Base-by-base conservation (phyloP, 35 echinoderm and acorn worm species). In the Apostichopus parvimensis region DNA sequence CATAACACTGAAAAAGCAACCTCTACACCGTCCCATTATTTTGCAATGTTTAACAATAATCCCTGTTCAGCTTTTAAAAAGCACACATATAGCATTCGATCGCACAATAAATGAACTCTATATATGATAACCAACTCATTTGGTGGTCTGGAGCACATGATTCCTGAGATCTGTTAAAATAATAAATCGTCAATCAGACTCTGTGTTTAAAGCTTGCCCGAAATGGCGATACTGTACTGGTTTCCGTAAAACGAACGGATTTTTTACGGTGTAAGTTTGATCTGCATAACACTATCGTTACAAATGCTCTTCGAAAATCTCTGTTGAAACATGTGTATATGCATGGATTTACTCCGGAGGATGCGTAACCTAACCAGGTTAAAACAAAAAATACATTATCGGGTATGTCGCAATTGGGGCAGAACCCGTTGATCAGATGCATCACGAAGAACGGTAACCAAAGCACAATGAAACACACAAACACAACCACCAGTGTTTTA, bases 371-470 rank as follows among this genome's bases (percentile, higher is more conserved):
- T 61, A 99, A 87, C 97, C 97, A 99, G 15, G 97, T 99, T 88
- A 99, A 93, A 3, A 94, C 90, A 53, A 99, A 86, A 56, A 96
- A 99, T 14, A 99, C 65, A 78, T 95, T 93, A 14, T 93, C 92
- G 14, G 97, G 97, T 77, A 94, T 90, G 18, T 92, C 61, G 82
- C 97, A 99, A 4, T 17, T 80, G 56, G 93, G 72, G 73, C 97
- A 99, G 26, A 99, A 83, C 18, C 95, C 97, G 77, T 91, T 99
- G 4, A 92, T 91, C 60, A 99, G 73, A 91, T 99, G 95, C 75
- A 99, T 96, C 21, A 95, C 93, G 72, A 99, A 99, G 81, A 99
- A 99, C 14, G 97, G 97, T 60, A 99, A 87, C 97, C 97, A 99
- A 18, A 96, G 91, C 25, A 96, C 90, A 9, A 99, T 95, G 73